A percentile compares a stretch with the other conserved stretches of the same genome.
phyloP scores from a whole-genome alignment of 2,797 vertebrate genomes.

The Pangasius djambal region DNA sequence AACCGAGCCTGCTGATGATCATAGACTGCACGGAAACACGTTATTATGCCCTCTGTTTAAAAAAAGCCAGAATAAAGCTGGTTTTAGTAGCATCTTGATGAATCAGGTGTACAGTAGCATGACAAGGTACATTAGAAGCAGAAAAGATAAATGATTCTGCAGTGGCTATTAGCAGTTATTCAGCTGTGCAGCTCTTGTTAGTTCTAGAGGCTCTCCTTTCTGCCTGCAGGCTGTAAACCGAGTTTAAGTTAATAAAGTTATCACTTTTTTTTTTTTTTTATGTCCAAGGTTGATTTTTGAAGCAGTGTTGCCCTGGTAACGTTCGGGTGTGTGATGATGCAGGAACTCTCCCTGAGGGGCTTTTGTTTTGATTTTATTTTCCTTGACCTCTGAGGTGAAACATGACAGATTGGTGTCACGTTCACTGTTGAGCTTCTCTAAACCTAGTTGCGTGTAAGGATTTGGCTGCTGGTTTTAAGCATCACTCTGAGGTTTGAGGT shows the following conservation, averaged over 20 bases:
- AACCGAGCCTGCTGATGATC: conserved; percentile 11
- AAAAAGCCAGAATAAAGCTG: not conserved
- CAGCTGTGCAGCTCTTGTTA: not conserved
- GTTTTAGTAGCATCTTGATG: not conserved
- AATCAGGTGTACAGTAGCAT: not conserved
- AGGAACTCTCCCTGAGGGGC: conserved; percentile 11
- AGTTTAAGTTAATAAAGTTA: conserved; percentile 17
- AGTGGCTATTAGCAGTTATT: not conserved
- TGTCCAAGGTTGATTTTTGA: conserved; percentile 33
- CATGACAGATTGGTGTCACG: conserved; percentile 39
- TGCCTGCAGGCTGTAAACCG: conserved; percentile 21
- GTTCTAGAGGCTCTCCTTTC: not conserved
- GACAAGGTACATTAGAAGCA: not conserved
- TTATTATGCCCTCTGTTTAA: not conserved
- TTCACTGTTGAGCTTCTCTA: conserved; percentile 9
- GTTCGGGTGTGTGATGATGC: conserved; percentile 15
- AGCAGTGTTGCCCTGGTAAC: conserved; percentile 39
- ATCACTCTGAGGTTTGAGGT: conserved; percentile 7
- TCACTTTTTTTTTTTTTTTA: conserved; percentile 9
- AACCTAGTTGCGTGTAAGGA: not conserved
- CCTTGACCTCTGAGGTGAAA: conserved; percentile 9
- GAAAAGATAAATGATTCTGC: not conserved
- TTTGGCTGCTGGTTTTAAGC: conserved; percentile 1
- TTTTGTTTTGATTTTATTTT: conserved; percentile 35
- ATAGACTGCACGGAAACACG: not conserved